Percentiles rank a stretch among this genome's conserved stretches.
Evolutionary conservation across 2,888 invertebrate species (phyloP).

Genomic region (Acanthosepion pharaonis): DNA sequence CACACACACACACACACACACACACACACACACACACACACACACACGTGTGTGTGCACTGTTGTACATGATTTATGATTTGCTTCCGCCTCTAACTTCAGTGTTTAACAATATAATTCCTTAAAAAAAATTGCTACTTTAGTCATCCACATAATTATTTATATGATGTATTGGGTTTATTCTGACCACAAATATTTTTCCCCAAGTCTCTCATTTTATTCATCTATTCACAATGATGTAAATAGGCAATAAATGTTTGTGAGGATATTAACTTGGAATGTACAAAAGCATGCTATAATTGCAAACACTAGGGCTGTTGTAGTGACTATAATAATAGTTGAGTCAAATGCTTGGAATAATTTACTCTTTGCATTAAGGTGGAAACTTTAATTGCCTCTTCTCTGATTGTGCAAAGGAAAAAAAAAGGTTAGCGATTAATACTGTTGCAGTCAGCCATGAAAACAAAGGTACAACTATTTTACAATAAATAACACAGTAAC

Average conservation of each 20-base stretch:
- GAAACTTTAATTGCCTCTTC: constrained; percentile 15
- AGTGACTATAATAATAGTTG: not conserved
- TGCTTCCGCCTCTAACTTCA: not conserved
- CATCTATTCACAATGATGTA: not conserved
- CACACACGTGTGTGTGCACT: too few species aligned
- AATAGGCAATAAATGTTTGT: not conserved
- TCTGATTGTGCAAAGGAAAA: not conserved
- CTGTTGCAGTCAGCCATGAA: not conserved
- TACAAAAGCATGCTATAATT: not conserved
- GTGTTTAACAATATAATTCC: not conserved
- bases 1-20: too few species aligned
- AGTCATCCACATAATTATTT: too few species aligned
- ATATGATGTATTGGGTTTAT: not conserved
- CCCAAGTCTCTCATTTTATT: not conserved
- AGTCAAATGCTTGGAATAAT: constrained; percentile 15
- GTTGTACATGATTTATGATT: too few species aligned
- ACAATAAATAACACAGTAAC: not conserved
- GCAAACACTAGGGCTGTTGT: not conserved
- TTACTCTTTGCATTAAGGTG: not conserved
- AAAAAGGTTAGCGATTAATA: not conserved
- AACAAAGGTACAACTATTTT: not conserved
- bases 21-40: too few species aligned
- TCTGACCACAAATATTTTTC: not conserved
- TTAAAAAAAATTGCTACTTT: too few species aligned
- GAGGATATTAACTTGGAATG: not conserved